Evolutionary conservation across 1,140 invertebrate species (phyloP).

Genomic region (Cylas formicarius): DNA sequence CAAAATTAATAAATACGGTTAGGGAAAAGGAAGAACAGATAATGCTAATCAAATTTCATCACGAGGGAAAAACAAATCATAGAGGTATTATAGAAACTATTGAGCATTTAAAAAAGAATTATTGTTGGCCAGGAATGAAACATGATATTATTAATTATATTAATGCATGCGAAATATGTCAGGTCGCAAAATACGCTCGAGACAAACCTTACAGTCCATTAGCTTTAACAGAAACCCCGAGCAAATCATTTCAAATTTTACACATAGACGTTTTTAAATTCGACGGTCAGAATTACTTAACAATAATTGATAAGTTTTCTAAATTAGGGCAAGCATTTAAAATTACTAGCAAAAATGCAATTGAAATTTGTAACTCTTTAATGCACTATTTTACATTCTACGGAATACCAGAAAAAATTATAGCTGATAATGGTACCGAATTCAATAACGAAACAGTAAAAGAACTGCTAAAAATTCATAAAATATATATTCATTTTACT

Average conservation of each 20-base stretch:
- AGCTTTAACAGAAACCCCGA: conserved; percentile 5
- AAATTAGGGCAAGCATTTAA: conserved; percentile 24
- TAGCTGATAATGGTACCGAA: conserved; percentile 24
- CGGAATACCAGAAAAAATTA: conserved; percentile 23
- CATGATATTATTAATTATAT: conserved; percentile 15
- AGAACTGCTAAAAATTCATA: conserved; percentile 28
- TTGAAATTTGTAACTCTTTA: conserved; percentile 17
- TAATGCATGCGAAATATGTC: conserved; percentile 19
- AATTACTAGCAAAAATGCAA: conserved; percentile 5
- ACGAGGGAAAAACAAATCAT: conserved; percentile 19
- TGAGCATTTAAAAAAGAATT: conserved; percentile 14
- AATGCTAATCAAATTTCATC: not conserved
- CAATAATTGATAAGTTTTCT: conserved; percentile 15
- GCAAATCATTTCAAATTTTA: conserved; percentile 11
- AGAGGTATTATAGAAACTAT: conserved; percentile 15
- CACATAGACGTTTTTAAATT: conserved; percentile 12
- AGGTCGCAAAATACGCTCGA: conserved; percentile 9
- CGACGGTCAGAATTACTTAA: conserved; percentile 14
- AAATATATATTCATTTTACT: conserved; percentile 36
- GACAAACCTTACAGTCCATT: conserved; percentile 11
- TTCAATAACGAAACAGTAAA: conserved; percentile 28
- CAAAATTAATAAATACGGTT: not conserved
- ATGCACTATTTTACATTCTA: conserved; percentile 22
- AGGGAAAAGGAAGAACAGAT: not conserved
- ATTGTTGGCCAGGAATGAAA: conserved; percentile 13